A percentile compares a stretch with the other conserved stretches of the same genome.
Evolutionary conservation across 2,888 invertebrate genomes (phyloP).

Genomic region (Nemurella pictetii): DNA sequence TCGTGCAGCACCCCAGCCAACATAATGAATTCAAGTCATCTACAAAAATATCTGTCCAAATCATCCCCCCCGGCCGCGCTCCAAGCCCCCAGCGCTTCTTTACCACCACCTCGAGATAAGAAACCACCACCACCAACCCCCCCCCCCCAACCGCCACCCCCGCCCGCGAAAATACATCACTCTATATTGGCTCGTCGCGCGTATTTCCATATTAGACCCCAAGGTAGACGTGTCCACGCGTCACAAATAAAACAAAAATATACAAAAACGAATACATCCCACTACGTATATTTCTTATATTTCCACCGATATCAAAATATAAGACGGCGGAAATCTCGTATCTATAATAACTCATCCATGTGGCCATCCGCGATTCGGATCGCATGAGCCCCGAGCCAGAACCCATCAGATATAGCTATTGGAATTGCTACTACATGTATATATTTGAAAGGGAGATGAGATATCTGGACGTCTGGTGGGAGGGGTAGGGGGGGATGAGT

Average conservation of each 20-base stretch:
- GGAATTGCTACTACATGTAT: constrained; percentile 19
- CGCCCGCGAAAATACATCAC: neutral
- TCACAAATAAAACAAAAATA: neutral
- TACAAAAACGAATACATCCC: neutral
- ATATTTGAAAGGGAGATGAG: constrained; percentile 27
- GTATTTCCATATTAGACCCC: neutral
- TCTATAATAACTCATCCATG: constrained; percentile 14
- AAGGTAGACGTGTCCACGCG: neutral
- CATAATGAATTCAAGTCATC: neutral
- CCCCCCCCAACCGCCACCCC: neutral
- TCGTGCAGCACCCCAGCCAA: neutral
- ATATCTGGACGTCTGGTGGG: constrained; percentile 4
- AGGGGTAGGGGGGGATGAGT: neutral
- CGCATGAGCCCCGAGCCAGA: neutral
- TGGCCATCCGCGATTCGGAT: neutral
- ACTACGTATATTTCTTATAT: neutral
- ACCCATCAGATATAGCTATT: neutral
- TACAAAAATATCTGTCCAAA: neutral
- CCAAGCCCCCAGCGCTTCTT: neutral
- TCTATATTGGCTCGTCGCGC: neutral
- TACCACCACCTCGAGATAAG: neutral
- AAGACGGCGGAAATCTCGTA: neutral
- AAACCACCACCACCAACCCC: neutral
- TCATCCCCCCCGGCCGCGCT: neutral
- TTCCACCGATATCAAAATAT: neutral